These are phyloP conservation scores for Vanessa cardui DNA, from an alignment of 2,888 invertebrate species.

Conservation along the genomic window DNA sequence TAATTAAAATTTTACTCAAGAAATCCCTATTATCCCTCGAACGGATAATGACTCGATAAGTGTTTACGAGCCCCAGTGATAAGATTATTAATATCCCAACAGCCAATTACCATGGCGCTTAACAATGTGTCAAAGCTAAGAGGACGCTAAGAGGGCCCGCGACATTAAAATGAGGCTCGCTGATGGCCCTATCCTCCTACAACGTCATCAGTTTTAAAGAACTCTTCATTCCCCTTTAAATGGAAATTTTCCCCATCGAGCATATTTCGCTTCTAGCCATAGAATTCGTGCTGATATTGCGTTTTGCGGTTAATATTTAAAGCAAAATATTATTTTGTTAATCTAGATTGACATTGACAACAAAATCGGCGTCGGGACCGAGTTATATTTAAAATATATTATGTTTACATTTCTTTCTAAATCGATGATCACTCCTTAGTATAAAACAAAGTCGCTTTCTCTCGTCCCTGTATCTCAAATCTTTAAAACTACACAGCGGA, in stretches of 20 bases:
- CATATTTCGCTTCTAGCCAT: conserved; percentile 32
- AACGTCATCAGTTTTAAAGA: conserved; percentile 73
- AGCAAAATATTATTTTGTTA: background rate
- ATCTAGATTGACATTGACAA: no score
- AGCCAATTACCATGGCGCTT: conserved; percentile 39
- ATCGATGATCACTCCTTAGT: no score
- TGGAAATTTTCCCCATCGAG: conserved; percentile 53
- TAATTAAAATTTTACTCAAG: conserved; percentile 23
- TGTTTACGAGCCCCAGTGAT: conserved; percentile 26
- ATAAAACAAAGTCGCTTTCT: no score
- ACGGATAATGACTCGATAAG: conserved; percentile 26
- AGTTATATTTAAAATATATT: background rate
- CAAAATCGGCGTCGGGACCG: no score
- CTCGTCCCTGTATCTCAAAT: no score
- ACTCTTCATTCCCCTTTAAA: conserved; percentile 68
- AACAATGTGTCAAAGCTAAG: conserved; percentile 46
- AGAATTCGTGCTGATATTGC: conserved; percentile 31
- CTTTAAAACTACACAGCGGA: no score
- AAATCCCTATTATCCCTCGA: conserved; percentile 25
- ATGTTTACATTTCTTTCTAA: background rate
- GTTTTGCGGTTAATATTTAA: background rate
- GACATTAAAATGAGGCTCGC: conserved; percentile 68
- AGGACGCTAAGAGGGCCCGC: conserved; percentile 55
- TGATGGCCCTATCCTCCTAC: conserved; percentile 72
- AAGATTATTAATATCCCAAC: conserved; percentile 37